Percentiles rank a stretch among this genome's conserved stretches.
Evolutionary conservation across 2,113 vertebrate genomes (phyloP).

Genomic region (Romanogobio albipinnatus): DNA sequence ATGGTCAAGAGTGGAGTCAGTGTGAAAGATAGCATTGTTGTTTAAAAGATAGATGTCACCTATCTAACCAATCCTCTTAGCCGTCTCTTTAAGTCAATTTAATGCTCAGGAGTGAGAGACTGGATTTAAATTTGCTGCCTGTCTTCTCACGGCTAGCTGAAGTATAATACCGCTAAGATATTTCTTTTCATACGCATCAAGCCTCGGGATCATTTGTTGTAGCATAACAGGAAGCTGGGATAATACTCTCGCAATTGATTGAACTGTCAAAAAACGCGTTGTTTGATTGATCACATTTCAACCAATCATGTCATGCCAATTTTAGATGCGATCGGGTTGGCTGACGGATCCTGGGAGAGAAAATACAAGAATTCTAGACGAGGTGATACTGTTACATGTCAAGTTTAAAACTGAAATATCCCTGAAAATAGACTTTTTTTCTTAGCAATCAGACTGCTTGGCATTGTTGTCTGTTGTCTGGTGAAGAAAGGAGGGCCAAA

Average conservation of each 20-base stretch:
- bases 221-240: constrained; percentile 60
- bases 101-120: not conserved
- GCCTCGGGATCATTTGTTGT: constrained; percentile 28
- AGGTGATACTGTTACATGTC: constrained; percentile 16
- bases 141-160: constrained; percentile 60
- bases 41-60: constrained; percentile 1
- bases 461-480: constrained; percentile 4
- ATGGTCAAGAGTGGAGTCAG: not conserved
- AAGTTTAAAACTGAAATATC: not conserved
- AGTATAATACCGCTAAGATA: constrained; percentile 60
- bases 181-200: constrained; percentile 13
- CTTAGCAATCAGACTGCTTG: not conserved
- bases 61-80: not conserved
- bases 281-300: constrained; percentile 73
- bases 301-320: constrained; percentile 66
- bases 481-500: not conserved
- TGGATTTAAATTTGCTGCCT: constrained; percentile 56
- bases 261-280: constrained; percentile 67
- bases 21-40: not conserved
- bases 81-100: constrained; percentile 12
- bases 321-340: constrained; percentile 53
- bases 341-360: not conserved
- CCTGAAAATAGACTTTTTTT: not conserved
- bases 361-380: not conserved
- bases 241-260: constrained; percentile 68